Base-by-base conservation (phyloP, 30 jellyfish, hydroid and myxozoan genomes). In the Aurelia sp. region DNA sequence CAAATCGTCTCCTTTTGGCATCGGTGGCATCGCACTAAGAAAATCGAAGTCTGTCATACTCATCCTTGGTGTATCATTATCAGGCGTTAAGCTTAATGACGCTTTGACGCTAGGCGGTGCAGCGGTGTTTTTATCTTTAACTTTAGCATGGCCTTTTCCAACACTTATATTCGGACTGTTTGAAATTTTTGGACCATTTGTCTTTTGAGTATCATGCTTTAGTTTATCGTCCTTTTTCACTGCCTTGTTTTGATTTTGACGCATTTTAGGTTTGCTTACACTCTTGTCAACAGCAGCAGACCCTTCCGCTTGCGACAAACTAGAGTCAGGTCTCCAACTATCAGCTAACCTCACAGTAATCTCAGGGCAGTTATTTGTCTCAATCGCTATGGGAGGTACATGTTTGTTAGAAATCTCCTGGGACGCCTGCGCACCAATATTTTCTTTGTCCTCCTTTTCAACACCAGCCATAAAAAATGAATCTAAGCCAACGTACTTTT, bases 1-100 rank as follows among this genome's bases (percentile, higher is more conserved):
- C 61, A 82, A 65, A 75, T 91, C 90, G 75, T 85, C 96, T 4
- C 98, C 98, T 85, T 91, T 91, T 15, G 96, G 57, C 41, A 83
- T 58, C n/a, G 98, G 98, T 67, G 98, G 98, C 64, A 87, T 70
- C 3, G 98, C 98, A 50, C 86, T 94, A 9, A 91, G 87, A 69
- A 76, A 91, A 84, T 91, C 98, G 50, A 85, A 91, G 60, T 72
- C 91, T 62, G 89, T 53, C 82, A 72, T 63, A 50, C 94, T 91
- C 27, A 71, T 61, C 27, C 96, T 50, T n/a, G 96, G 96, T 33
- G 91, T 68, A 8, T 78, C 88, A 33, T 52, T 72, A 4, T 73
- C 85, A 27, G 16, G 4, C 21, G 51, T 4, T 9, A 67, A 38
- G 13, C 18, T 52, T 15, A 20, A 27, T 73, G 51, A 24, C 55